Base-by-base conservation (phyloP, 2,113 vertebrate genomes). In the Perca flavescens region DNA sequence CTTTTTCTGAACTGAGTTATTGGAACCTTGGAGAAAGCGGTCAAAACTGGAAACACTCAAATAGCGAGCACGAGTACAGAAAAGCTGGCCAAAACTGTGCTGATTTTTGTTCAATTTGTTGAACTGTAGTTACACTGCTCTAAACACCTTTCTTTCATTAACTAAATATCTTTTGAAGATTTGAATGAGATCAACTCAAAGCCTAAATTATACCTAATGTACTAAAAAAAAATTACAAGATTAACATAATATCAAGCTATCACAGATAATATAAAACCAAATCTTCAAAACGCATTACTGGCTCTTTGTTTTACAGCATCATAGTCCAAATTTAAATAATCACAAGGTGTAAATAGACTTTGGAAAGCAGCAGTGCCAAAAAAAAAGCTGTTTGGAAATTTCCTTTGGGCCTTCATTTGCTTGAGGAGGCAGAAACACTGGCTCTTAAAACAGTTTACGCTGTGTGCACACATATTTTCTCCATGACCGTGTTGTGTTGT, bases 11-110 rank as follows among this genome's bases (percentile, higher is more conserved):
- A 63, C 40, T 72, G 65, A 80, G 63, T 84, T 80, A 77, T 58
- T 75, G 69, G 85, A 88, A 89, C 79, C 57, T 83, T 84, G 50
- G 76, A 88, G 19, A 31, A 70, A 79, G 57, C 2, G 5, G 68
- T 52, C n/a, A 19, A 28, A 60, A 56, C 19, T 74, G 72, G 62
- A 78, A 82, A 84, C 47, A 40, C 49, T 66, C 34, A 22, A 52
- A 47, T 56, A 43, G 47, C 17, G 64, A 57, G 63, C 7, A 21
- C 15, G 52, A n/a, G 52, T 61, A 28, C 36, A 68, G 11, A 58
- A 71, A 21, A 31, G 22, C 31, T 11, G 16, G 65, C 81, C 47
- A 68, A 25, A 46, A 17, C 47, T 62, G 22, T 16, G n/a, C 34
- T 60, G 86, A 74, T 79, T 67, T 73, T 49, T 77, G 53, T 73